These are phyloP conservation scores for Limanda limanda DNA, from an alignment of 2,113 vertebrate genomes.

Conservation along the genomic window DNA sequence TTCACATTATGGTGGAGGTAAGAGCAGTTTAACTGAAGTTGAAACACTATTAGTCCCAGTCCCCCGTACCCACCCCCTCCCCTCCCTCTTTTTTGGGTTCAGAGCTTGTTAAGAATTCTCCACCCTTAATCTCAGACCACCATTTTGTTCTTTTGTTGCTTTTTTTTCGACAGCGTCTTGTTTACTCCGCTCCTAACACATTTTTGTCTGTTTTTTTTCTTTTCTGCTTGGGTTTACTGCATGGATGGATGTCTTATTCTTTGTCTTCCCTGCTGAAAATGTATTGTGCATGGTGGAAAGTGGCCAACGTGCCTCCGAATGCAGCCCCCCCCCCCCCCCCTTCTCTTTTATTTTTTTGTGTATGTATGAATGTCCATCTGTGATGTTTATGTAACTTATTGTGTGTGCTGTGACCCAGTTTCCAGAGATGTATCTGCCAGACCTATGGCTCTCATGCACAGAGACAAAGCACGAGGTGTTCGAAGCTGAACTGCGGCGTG, in stretches of 20 bases:
- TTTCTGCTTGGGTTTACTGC: slow-evolving; percentile 68
- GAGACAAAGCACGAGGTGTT: slow-evolving; percentile 26
- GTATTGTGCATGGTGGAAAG: slow-evolving; percentile 72
- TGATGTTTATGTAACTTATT: slow-evolving; percentile 66
- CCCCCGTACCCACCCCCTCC: neutral
- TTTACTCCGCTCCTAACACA: slow-evolving; percentile 41
- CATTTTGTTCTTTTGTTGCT: slow-evolving; percentile 41
- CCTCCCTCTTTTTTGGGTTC: slow-evolving; percentile 47
- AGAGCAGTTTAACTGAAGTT: slow-evolving; percentile 87
- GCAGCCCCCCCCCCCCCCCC: slow-evolving; percentile 63
- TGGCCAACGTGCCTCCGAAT: slow-evolving; percentile 59
- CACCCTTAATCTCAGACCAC: slow-evolving; percentile 51
- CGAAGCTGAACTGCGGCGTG: slow-evolving; percentile 34
- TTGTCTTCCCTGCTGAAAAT: slow-evolving; percentile 48
- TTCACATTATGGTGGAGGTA: slow-evolving; percentile 99
- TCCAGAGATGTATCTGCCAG: slow-evolving; percentile 40
- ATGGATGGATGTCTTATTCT: slow-evolving; percentile 69
- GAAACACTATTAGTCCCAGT: slow-evolving; percentile 45
- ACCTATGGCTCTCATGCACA: slow-evolving; percentile 37
- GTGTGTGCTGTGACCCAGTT: slow-evolving; percentile 64
- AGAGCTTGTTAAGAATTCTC: slow-evolving; percentile 60
- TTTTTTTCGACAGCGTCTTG: slow-evolving; percentile 32
- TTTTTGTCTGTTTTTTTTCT: slow-evolving; percentile 6
- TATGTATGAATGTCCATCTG: slow-evolving; percentile 68
- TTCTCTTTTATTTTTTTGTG: neutral